Conservation (phyloP, 2,888 invertebrate genomes). For the Chrysodeixis includens region DNA sequence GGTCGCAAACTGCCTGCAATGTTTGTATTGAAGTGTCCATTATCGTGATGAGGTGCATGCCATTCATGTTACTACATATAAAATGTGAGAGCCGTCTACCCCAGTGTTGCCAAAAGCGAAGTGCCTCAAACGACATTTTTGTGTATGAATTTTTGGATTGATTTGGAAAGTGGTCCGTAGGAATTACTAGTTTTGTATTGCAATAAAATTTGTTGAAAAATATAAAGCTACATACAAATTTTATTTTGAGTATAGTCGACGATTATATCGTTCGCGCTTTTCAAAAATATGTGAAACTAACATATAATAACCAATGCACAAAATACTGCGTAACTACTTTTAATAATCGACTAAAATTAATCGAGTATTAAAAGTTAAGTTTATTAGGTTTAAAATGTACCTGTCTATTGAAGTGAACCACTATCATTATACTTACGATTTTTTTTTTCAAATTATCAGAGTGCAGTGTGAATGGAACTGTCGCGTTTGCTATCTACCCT, state of each 20-base stretch:
- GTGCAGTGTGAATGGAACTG: conserved; percentile 48
- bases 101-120: conserved; percentile 29
- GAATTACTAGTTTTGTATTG: not conserved
- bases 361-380: too few relatives aligned
- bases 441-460: conserved; percentile 45
- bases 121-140: conserved; percentile 28
- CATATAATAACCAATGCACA: not conserved
- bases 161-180: not conserved
- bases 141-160: conserved; percentile 17
- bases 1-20: conserved; percentile 66
- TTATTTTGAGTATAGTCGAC: not conserved
- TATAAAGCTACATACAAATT: not conserved
- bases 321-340: too few relatives aligned
- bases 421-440: conserved; percentile 16
- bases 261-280: not conserved
- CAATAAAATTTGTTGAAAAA: conserved; percentile 3
- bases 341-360: too few relatives aligned
- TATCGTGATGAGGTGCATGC: conserved; percentile 77
- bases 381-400: too few relatives aligned
- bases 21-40: conserved; percentile 77
- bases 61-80: conserved; percentile 65
- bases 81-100: conserved; percentile 45
- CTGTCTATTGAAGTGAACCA: conserved; percentile 7
- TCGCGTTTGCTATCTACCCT: conserved; percentile 40
- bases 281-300: not conserved